These are phyloP conservation scores for Ptychadena robeensis DNA, from an alignment of 2,797 vertebrate genomes.

Conservation along the genomic window DNA sequence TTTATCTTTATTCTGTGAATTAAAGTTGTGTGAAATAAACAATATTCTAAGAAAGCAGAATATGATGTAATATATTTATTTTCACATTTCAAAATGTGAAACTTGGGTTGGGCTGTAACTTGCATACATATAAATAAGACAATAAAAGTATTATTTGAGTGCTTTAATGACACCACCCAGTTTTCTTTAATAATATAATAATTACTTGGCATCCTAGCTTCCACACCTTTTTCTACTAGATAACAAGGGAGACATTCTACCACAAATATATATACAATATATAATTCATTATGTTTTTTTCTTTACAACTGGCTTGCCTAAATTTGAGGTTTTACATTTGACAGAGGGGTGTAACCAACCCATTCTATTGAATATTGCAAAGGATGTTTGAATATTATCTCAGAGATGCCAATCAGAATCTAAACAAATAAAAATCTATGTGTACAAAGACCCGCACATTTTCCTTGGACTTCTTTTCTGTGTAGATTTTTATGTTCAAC, in stretches of 20 bases:
- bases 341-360: neutral
- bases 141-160: conserved; percentile 18
- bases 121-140: conserved; percentile 19
- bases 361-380: neutral
- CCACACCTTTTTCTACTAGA: conserved; percentile 31
- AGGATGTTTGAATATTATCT: neutral
- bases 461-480: neutral
- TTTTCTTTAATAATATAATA: conserved; percentile 34
- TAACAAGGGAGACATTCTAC: neutral
- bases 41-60: conserved; percentile 11
- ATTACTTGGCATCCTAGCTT: conserved; percentile 26
- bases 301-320: neutral
- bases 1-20: too few relatives aligned
- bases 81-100: neutral
- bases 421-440: neutral
- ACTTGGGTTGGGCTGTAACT: conserved; percentile 24
- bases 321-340: neutral
- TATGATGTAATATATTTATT: neutral
- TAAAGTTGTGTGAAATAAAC: too few relatives aligned
- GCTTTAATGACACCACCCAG: conserved; percentile 21
- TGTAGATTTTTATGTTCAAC: too few relatives aligned
- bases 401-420: neutral
- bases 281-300: too few relatives aligned
- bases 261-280: too few relatives aligned
- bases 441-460: neutral